A percentile compares a stretch with the other conserved stretches of the same genome.
Conservation (phyloP, 2,113 vertebrate species). For the Barnardius zonarius region DNA sequence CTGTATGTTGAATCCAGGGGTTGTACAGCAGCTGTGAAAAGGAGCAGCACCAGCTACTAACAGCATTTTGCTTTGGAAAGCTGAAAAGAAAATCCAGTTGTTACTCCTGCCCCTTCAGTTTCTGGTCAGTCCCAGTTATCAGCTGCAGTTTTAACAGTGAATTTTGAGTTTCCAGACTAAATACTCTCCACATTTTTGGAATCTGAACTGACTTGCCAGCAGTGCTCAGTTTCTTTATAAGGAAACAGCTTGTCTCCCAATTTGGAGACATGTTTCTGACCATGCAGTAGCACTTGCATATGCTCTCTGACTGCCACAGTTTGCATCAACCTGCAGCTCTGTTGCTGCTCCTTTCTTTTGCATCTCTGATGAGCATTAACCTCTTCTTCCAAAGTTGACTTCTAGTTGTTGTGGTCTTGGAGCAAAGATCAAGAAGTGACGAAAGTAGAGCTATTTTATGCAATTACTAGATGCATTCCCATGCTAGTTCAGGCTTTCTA, state of each 20-base stretch:
- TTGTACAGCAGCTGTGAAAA: background rate
- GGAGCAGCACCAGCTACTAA: background rate
- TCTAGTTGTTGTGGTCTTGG: background rate
- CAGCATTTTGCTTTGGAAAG: background rate
- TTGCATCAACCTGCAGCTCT: background rate
- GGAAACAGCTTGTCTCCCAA: background rate
- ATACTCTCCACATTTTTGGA: conserved; percentile 18
- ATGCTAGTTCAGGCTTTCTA: background rate
- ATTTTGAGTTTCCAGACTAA: conserved; percentile 21
- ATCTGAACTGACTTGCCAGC: conserved; percentile 25
- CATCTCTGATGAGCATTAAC: background rate
- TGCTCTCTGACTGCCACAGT: background rate
- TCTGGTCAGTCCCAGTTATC: background rate
- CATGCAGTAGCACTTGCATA: background rate
- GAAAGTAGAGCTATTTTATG: background rate
- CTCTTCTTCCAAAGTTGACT: background rate
- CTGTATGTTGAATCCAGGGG: background rate
- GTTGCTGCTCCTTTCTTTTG: background rate
- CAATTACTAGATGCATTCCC: background rate
- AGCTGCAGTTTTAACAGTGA: background rate
- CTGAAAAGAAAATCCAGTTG: background rate
- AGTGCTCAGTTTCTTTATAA: conserved; percentile 41
- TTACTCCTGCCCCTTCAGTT: background rate
- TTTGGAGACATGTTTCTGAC: background rate
- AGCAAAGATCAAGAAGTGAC: background rate